Conservation (phyloP, 2,113 vertebrate genomes). For the zebrafish (Danio rerio) region GRCz12tu NC_133189.1:56561501-56562000, state of each 20-base stretch:
- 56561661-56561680: conserved; percentile 49
- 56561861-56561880: neutral
- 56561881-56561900: neutral
- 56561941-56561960: no score
- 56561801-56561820: conserved; percentile 24
- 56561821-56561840: conserved; percentile 30
- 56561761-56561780: conserved; percentile 26
- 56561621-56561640: conserved; percentile 48
- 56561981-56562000: no score
- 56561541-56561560: conserved; percentile 22
- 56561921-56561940: neutral
- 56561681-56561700: conserved; percentile 53
- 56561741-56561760: conserved; percentile 9
- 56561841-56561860: neutral
- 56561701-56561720: conserved; percentile 35
- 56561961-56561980: no score
- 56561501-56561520: conserved; percentile 42
- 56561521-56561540: neutral
- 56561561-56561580: conserved; percentile 55
- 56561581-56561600: conserved; percentile 47
- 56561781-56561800: conserved; percentile 7
- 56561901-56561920: neutral
- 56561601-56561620: conserved; percentile 61
- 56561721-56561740: conserved; percentile 22
- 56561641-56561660: conserved; percentile 51